Evolutionary conservation across 2,113 vertebrate species (phyloP).

Genomic region (Megalops atlanticus): DNA sequence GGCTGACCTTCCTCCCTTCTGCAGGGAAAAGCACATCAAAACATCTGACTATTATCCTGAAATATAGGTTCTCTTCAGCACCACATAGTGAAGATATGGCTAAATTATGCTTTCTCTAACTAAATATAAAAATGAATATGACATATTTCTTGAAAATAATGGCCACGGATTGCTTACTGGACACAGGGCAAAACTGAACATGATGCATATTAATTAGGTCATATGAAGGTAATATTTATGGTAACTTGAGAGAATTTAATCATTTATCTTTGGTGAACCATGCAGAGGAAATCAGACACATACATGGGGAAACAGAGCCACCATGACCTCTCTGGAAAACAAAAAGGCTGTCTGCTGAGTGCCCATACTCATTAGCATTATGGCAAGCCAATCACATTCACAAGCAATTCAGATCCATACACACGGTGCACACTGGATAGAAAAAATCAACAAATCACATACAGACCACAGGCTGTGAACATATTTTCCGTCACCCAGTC

Average conservation of each 20-base stretch:
- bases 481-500: conserved; percentile 51
- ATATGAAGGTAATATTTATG: no score
- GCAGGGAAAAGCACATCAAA: background rate
- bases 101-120: background rate
- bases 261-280: no score
- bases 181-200: no score
- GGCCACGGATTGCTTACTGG: no score
- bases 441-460: background rate
- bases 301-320: no score
- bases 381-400: background rate
- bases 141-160: no score
- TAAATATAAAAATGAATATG: background rate
- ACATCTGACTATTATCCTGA: background rate
- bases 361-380: background rate
- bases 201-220: no score
- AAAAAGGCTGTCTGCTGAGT: background rate
- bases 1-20: background rate
- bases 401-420: background rate
- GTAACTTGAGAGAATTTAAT: no score
- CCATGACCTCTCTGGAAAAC: background rate
- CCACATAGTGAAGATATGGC: background rate
- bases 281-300: no score
- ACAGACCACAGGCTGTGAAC: conserved; percentile 32
- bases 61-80: background rate
- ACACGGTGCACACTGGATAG: background rate